Evolutionary conservation across 2,888 invertebrate species (phyloP), one percentile per base, ranked within the genome.

Genomic region (Dasypolia templi): DNA sequence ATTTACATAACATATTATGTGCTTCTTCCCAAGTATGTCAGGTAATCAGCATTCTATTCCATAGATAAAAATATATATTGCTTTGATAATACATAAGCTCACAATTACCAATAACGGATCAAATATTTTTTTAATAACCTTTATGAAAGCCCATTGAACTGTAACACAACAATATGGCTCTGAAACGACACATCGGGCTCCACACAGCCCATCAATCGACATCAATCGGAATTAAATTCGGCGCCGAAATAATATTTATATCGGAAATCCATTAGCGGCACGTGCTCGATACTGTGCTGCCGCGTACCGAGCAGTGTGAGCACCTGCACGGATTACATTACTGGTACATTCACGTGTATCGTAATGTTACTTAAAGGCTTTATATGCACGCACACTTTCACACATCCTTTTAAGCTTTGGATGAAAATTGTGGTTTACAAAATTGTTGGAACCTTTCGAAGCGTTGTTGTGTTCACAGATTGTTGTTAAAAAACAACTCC

Each of bases 211-310:
- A 86, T 79, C 81, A 73, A 83, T 79, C 77, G 80, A 75, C 77
- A 86, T 83, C 80, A 78, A 80, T 80, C 81, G 79, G 77, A 83
- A 82, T 81, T 83, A 78, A 74, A 80, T 86, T 83, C 79, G 78
- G 70, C 79, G 76, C 69, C 77, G 69, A 81, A 83, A 86, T 86
- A 81, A 86, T 86, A 85, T 86, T 86, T 86, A 85, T 86, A 86
- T 86, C 85, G 85, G 85, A 86, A 86, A 86, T 85, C 85, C 86
- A 86, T 86, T 86, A 86, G 75, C 73, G 75, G 65, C 19, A 70
- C 78, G 82, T 68, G 67, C 65, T 67, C 77, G 42, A 58, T 59
- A 44, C 64, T 61, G 72, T 75, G 55, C 66, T 69, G 79, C 35
- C 39, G 80, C 63, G 62, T 51, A 14, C 66, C 64, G 17, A 39